Conservation (phyloP, 2,113 vertebrate genomes). For the Beaufortia kweichowensis region DNA sequence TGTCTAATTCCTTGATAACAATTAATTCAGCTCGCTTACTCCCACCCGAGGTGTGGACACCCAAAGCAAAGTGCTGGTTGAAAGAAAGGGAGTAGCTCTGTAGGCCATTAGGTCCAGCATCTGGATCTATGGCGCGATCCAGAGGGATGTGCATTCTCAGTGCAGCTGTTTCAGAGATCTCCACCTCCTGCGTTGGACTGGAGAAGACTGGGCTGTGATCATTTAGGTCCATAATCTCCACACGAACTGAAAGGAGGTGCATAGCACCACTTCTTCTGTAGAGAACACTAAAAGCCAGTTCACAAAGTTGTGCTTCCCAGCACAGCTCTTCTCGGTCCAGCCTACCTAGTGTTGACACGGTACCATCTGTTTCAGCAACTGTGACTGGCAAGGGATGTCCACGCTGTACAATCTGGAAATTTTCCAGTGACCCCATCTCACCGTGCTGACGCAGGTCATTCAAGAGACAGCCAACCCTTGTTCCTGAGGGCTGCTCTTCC, state of each 20-base stretch:
- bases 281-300: constrained; percentile 84
- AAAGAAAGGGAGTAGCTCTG: constrained; percentile 82
- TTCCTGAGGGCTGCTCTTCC: constrained; percentile 84
- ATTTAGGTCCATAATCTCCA: constrained; percentile 89
- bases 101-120: constrained; percentile 77
- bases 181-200: constrained; percentile 79
- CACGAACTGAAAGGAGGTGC: constrained; percentile 78
- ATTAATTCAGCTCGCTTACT: constrained; percentile 81
- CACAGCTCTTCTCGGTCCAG: constrained; percentile 90
- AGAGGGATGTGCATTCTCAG: constrained; percentile 83
- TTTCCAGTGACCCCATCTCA: constrained; percentile 59
- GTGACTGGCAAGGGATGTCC: constrained; percentile 76
- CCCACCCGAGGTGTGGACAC: constrained; percentile 77
- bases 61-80: constrained; percentile 85
- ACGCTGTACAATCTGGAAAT: constrained; percentile 85
- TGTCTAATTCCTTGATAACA: constrained; percentile 85
- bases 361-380: constrained; percentile 74
- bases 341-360: constrained; percentile 76
- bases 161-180: constrained; percentile 86
- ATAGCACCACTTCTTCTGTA: constrained; percentile 69
- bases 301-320: constrained; percentile 78
- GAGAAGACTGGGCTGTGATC: constrained; percentile 87
- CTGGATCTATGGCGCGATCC: constrained; percentile 84
- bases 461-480: constrained; percentile 79
- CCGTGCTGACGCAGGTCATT: constrained; percentile 75